Evolutionary conservation across 1,140 invertebrate genomes (phyloP), one percentile per base, ranked within the genome.

Genomic region (Listronotus oregonensis): DNA sequence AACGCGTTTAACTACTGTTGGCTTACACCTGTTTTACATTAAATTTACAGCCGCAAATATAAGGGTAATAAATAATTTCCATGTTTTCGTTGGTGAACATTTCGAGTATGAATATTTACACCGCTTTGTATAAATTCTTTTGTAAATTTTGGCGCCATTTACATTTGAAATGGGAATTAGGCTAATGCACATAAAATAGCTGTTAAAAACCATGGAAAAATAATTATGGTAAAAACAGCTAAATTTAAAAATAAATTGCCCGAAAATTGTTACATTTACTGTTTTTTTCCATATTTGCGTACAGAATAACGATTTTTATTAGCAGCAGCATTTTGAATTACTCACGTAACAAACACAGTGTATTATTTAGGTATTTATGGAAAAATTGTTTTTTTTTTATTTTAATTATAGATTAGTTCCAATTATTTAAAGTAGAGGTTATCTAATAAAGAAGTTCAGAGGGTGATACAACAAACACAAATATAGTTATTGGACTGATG

Each of bases 11-110:
- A 47, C 56, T 59, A 59, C 42, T 59, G 56, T 59, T 32, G 32
- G 42, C 40, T 46, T 59, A 59, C 56, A 59, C 56, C 56, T 59
- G 42, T 59, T 59, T 59, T 59, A 59, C 42, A 59, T 59, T 59
- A 46, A 59, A 59, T 59, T 59, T 59, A 49, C 42, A 31, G 34
- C 56, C 43, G 56, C 56, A 59, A 59, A 59, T 58, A 59, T 47
- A 46, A 47, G 56, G 43, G 43, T 42, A 47, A 59, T 59, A 59
- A 42, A 59, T 59, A 59, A 59, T 59, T 59, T 59, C 40, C 43
- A 49, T 59, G 56, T 49, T 59, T 47, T 59, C 43, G 56, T 59
- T 14, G 56, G 17, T 49, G 56, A 47, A 47, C 39, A 37, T 59
- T 59, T 59, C n/a, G 34, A 32, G 46, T 47, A 59, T 59, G 43